Conservation (phyloP, 2,797 vertebrate genomes). For the Phrynocephalus forsythii region DNA sequence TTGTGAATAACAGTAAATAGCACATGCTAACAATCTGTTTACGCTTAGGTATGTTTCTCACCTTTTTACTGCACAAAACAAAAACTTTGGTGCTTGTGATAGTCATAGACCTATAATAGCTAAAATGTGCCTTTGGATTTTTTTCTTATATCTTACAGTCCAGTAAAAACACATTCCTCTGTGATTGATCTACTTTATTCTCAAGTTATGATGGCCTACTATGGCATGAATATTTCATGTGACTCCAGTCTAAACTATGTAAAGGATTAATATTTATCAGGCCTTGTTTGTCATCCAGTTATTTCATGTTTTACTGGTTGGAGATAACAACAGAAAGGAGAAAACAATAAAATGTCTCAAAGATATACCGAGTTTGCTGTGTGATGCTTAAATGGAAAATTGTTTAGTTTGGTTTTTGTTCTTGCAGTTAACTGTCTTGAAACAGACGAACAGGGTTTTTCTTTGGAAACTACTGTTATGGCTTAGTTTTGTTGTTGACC, state of each 20-base stretch:
- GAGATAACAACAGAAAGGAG: neutral
- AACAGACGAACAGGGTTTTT: too few relatives aligned
- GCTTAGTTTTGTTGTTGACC: too few relatives aligned
- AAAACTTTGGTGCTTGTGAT: too few relatives aligned
- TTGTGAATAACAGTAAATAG: neutral
- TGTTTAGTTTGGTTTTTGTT: neutral
- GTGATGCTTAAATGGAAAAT: neutral
- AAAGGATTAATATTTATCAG: slow-evolving; percentile 15
- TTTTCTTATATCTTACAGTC: neutral
- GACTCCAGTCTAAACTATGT: neutral
- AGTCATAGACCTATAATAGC: neutral
- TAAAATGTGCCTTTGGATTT: neutral
- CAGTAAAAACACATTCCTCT: neutral
- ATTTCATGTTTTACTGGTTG: neutral
- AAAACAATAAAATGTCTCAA: neutral
- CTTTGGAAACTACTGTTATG: too few relatives aligned
- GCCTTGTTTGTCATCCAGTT: neutral
- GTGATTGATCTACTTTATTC: slow-evolving; percentile 18
- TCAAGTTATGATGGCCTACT: neutral
- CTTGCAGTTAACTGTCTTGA: too few relatives aligned
- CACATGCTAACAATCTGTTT: neutral
- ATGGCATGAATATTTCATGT: neutral
- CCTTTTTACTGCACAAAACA: too few relatives aligned
- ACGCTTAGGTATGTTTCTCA: too few relatives aligned
- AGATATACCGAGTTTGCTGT: neutral